Evolutionary conservation across 1,140 invertebrate genomes (phyloP), one percentile per base, ranked within the genome.

Genomic region (Penaeus indicus): DNA sequence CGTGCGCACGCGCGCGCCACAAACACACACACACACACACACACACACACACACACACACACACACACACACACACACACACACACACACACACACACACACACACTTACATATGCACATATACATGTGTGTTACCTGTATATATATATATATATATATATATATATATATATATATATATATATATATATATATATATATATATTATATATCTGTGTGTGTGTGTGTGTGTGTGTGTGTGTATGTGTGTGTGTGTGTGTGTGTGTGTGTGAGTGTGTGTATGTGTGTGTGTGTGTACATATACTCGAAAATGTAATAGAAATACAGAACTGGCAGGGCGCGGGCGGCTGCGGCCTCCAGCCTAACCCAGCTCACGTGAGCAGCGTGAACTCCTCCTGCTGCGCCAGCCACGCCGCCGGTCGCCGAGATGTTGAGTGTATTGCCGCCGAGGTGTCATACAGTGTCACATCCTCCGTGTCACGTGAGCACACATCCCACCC

Each of bases 151-250:
- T 72, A 72, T n/a, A 19, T 72, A 72, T 72, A 18, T 72, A 72
- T 72, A 72, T n/a, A 19, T 72, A 72, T 72, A 18, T 72, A 72
- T 72, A 72, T n/a, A 19, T n/a, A 72, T 72, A 72, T 72, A 72
- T 72, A 27, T 72, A 72, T 72, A 27, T 72, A 72, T 72, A 27
- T 27, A 72, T 19, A 72, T 72, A 72, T 19, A 27, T 72, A 72
- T 72, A 72, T 72, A 72, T 72, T 25, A 75, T 32, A 75, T 75
- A 32, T 25, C 1, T 75, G 8, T 22, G 27, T 75, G 27, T 75
- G n/a, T 75, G n/a, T 32, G n/a, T 75, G 13, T 32, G n/a, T 75
- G 8, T 32, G 27, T 27, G 27, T 75, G 3, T 16, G 3, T 22
- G 22, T n/a, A 27, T 72, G 18, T 72, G 18, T 72, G 32, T 72